phyloP scores from a whole-genome alignment of 1,140 invertebrate species.

The Yoshiicerus persimilis region DNA sequence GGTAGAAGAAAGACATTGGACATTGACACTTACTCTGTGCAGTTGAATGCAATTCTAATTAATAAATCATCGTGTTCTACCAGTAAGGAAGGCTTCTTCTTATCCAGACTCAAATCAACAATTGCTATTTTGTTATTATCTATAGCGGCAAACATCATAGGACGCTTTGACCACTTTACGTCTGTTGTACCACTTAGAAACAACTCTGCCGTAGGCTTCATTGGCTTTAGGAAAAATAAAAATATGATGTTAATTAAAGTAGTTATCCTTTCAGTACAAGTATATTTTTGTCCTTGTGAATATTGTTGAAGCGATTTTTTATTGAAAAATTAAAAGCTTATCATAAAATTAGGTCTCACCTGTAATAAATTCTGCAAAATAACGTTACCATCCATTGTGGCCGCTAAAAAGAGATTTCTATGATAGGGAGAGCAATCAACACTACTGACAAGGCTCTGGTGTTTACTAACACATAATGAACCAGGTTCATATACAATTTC shows the following conservation, averaged over 20 bases:
- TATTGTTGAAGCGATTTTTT: not conserved
- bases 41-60: conserved; percentile 33
- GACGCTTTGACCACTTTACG: conserved; percentile 43
- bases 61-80: conserved; percentile 29
- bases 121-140: conserved; percentile 17
- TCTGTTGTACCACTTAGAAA: not conserved
- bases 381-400: conserved; percentile 17
- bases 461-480: not conserved
- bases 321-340: not conserved
- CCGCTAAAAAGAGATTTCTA: conserved; percentile 38
- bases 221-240: not conserved
- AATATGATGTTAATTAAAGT: not conserved
- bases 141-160: conserved; percentile 41
- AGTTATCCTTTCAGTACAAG: not conserved
- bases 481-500: conserved; percentile 20
- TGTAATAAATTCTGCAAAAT: conserved; percentile 34
- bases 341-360: not conserved
- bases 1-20: not conserved
- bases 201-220: not conserved
- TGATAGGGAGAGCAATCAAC: conserved; percentile 42
- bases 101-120: conserved; percentile 34
- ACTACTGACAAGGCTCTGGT: not conserved
- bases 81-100: not conserved
- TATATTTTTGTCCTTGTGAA: not conserved
- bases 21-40: conserved; percentile 26